These are phyloP conservation scores for Leptinotarsa peninsularis DNA, from an alignment of 2,888 invertebrate species.

Conservation along the genomic window DNA sequence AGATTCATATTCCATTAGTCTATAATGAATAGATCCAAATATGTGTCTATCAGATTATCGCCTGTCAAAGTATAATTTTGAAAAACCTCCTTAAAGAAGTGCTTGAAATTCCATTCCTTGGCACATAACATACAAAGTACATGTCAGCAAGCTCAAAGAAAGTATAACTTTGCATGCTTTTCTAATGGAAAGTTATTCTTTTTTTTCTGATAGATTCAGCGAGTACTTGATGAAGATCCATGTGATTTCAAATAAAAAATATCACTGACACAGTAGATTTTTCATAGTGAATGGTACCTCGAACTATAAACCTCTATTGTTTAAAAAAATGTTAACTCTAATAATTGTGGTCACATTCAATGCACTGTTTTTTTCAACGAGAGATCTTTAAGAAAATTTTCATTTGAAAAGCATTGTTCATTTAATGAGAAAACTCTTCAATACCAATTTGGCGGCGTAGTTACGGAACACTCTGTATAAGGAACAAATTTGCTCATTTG, in stretches of 20 bases:
- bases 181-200: too few species aligned
- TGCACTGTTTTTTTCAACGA: neutral
- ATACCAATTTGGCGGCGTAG: neutral
- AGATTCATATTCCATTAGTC: neutral
- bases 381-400: neutral
- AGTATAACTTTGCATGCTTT: too few species aligned
- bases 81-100: neutral
- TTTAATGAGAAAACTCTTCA: neutral
- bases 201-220: too few species aligned
- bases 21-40: neutral
- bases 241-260: too few species aligned
- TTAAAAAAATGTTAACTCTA: neutral
- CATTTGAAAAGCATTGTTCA: neutral
- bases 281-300: too few species aligned
- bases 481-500: too few species aligned
- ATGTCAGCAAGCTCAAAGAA: too few species aligned
- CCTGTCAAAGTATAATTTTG: neutral
- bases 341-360: neutral
- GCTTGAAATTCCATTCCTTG: neutral
- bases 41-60: neutral
- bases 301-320: neutral
- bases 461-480: constrained; percentile 1
- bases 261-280: too few species aligned
- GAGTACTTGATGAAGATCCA: too few species aligned
- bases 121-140: too few species aligned